Base-by-base conservation (phyloP, 2,797 vertebrate species). In the Atherinosoma microstoma region DNA sequence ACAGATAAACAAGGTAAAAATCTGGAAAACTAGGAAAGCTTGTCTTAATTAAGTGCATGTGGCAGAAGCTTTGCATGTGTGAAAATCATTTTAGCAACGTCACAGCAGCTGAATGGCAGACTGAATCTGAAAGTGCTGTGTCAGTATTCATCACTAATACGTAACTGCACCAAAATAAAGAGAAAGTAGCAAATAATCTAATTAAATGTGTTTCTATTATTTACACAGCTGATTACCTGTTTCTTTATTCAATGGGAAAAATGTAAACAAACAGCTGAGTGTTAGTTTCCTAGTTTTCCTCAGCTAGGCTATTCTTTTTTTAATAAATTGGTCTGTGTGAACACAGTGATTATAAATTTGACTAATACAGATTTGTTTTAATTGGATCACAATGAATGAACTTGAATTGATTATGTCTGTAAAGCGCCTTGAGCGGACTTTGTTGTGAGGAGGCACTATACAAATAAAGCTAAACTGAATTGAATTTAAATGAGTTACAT, bases 1-100 rank as follows among this genome's bases (percentile, higher is more conserved):
- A 32, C 24, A 16, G 27, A 32, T 2, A 5, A 0, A 24, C 58
- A 36, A 86, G 78, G 89, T 86, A 82, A 82, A 57, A 61, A 72
- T 0, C 58, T 69, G 35, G 58, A 22, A 2, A n/a, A 49, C 18
- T 36, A 5, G 20, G 11, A 12, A 49, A 24, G 58, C 4, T 36
- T 16, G 13, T 24, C 8, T 3, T 58, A 12, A 38, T 38, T 35
- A 7, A 18, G 12, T 53, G 3, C 2, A 6, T 3, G 1, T 2
- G 24, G 11, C 18, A 30, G 10, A 56, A 56, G 58, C 67, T 58
- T 51, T 12, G 15, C 8, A 6, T 27, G 16, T 24, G 35, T 20
- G 15, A 51, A 11, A 35, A 34, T 38, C 49, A 42, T 13, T 40
- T 22, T 24, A 22, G 5, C 10, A 15, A n/a, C 7, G 0, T 42